Conservation (phyloP, 2,113 vertebrate genomes). For the Bubo blakistoni region DNA sequence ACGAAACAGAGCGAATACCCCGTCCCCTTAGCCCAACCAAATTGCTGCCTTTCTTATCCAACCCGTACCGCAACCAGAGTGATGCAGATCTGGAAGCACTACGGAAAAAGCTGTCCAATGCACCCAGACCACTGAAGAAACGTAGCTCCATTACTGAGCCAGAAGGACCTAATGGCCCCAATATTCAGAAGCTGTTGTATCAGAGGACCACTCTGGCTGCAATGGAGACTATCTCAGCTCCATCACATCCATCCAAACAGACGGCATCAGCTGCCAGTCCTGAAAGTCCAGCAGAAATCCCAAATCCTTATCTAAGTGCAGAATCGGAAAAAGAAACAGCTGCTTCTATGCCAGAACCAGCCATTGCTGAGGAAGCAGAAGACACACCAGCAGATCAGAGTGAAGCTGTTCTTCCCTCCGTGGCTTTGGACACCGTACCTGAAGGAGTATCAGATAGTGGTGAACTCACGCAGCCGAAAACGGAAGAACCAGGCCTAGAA, state of each 20-base stretch:
- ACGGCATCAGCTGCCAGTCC: conserved; percentile 20
- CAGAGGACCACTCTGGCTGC: conserved; percentile 95
- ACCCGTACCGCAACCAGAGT: conserved; percentile 94
- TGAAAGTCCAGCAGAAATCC: conserved; percentile 67
- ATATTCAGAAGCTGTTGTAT: conserved; percentile 95
- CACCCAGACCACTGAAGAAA: conserved; percentile 92
- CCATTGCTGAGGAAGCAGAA: conserved; percentile 59
- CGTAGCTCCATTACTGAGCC: conserved; percentile 98
- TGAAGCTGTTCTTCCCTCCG: conserved; percentile 66
- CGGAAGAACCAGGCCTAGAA: conserved; percentile 62
- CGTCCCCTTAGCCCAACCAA: conserved; percentile 96
- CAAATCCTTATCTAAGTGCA: conserved; percentile 65
- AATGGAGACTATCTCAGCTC: conserved; percentile 86
- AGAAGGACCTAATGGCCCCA: conserved; percentile 92
- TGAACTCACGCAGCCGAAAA: background rate
- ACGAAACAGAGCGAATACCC: conserved; percentile 86
- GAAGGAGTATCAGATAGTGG: conserved; percentile 55
- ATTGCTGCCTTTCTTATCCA: conserved; percentile 91
- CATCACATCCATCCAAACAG: conserved; percentile 72
- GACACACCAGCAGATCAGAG: conserved; percentile 53
- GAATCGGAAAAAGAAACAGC: conserved; percentile 59
- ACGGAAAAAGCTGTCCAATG: conserved; percentile 91
- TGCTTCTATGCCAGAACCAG: conserved; percentile 38
- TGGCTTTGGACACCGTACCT: conserved; percentile 74
- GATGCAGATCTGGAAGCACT: conserved; percentile 93